A percentile compares a stretch with the other conserved stretches of the same genome.
phyloP scores from a whole-genome alignment of 2,113 vertebrate genomes.

The Dryoscopus gambensis region DNA sequence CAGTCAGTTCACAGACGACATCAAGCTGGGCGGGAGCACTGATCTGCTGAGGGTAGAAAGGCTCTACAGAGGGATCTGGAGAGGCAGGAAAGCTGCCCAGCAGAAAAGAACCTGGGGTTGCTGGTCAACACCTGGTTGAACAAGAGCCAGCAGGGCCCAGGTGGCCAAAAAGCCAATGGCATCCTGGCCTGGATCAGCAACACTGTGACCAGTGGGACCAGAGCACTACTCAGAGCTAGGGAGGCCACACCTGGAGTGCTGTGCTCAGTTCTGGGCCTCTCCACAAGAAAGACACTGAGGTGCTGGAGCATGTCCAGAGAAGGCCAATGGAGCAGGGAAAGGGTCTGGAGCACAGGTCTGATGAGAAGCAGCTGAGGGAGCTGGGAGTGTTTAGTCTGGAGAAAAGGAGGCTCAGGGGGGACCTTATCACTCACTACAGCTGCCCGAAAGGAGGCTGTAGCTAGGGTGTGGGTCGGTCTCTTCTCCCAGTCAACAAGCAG shows the following conservation, averaged over 20 bases:
- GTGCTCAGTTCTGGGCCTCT: not conserved
- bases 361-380: not conserved
- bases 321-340: rapidly evolving
- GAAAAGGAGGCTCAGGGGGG: not conserved
- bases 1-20: not conserved
- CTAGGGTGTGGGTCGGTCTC: not conserved
- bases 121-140: rapidly evolving
- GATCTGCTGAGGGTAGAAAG: not conserved
- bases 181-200: not conserved
- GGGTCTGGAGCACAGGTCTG: not conserved
- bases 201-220: not conserved
- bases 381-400: not conserved
- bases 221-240: not conserved
- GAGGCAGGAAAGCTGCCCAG: not conserved
- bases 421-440: rapidly evolving
- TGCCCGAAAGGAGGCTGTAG: not conserved
- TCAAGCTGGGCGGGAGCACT: rapidly evolving
- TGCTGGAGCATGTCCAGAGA: rapidly evolving
- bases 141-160: not conserved
- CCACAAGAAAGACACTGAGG: not conserved
- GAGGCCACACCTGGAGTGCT: rapidly evolving
- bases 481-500: not conserved
- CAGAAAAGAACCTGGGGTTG: not conserved
- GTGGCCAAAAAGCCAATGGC: not conserved
- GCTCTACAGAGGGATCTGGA: not conserved